Evolutionary conservation across 2,797 vertebrate genomes (phyloP).

Genomic region (Gambelia wislizenii): DNA sequence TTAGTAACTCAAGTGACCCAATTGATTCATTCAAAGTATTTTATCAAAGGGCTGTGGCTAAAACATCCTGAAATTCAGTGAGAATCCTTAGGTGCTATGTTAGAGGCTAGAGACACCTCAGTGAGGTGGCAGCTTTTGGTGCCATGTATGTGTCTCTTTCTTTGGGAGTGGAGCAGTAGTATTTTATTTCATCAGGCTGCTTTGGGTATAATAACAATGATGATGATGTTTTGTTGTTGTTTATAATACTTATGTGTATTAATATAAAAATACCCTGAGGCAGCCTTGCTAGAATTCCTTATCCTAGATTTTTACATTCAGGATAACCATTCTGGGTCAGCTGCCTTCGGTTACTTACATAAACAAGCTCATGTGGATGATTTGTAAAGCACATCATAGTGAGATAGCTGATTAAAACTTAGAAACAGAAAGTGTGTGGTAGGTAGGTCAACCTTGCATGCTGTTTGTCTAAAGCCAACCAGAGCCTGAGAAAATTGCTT

Average conservation of each 20-base stretch:
- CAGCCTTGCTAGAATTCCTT: background rate
- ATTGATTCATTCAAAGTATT: background rate
- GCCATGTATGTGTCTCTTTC: no score
- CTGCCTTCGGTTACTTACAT: background rate
- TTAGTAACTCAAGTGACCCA: background rate
- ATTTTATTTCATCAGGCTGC: background rate
- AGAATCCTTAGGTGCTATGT: background rate
- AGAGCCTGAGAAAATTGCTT: no score
- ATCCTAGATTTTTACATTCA: background rate
- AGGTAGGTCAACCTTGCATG: background rate
- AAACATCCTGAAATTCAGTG: background rate
- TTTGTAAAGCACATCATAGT: background rate
- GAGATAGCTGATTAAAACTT: background rate
- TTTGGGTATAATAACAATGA: background rate
- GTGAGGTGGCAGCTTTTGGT: background rate
- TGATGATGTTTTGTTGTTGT: no score
- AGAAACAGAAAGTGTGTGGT: background rate
- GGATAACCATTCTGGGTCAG: background rate
- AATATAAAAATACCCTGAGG: background rate
- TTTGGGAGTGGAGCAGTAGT: background rate
- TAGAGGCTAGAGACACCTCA: background rate
- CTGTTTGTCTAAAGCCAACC: no score
- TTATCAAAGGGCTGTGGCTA: background rate
- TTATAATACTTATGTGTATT: no score
- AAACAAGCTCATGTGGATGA: background rate